Evolutionary conservation across 2,113 vertebrate species (phyloP).

Genomic region (Ginglymostoma cirratum): DNA sequence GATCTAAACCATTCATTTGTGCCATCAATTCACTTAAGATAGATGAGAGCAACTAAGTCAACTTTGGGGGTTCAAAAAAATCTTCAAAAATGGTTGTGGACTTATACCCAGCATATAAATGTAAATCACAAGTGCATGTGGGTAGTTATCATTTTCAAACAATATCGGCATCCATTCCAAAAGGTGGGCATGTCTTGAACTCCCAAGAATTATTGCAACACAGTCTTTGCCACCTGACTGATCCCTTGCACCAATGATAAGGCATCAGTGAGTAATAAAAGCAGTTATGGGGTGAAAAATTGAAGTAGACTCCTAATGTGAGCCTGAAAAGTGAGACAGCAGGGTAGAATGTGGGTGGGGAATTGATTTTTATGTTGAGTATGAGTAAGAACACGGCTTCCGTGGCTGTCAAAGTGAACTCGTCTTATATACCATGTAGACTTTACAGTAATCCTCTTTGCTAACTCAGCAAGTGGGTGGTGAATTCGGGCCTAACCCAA

Average conservation of each 20-base stretch:
- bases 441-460: background rate
- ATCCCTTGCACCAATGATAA: background rate
- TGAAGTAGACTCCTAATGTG: background rate
- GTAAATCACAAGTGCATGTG: background rate
- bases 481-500: background rate
- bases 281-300: background rate
- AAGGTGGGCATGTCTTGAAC: background rate
- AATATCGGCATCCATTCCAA: background rate
- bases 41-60: background rate
- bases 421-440: background rate
- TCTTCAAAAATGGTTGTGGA: too few species aligned
- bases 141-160: background rate
- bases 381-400: background rate
- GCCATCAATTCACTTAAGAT: background rate
- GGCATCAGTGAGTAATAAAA: background rate
- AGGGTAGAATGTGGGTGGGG: background rate
- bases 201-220: background rate
- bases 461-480: too few species aligned
- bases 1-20: background rate
- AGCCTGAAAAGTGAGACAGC: background rate
- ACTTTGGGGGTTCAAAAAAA: background rate
- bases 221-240: background rate
- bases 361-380: background rate
- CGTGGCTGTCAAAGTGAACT: background rate
- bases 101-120: background rate